Percentiles rank a stretch among this genome's conserved stretches.
phyloP scores from a whole-genome alignment of 2,113 vertebrate genomes.

The Falco punctatus region DNA sequence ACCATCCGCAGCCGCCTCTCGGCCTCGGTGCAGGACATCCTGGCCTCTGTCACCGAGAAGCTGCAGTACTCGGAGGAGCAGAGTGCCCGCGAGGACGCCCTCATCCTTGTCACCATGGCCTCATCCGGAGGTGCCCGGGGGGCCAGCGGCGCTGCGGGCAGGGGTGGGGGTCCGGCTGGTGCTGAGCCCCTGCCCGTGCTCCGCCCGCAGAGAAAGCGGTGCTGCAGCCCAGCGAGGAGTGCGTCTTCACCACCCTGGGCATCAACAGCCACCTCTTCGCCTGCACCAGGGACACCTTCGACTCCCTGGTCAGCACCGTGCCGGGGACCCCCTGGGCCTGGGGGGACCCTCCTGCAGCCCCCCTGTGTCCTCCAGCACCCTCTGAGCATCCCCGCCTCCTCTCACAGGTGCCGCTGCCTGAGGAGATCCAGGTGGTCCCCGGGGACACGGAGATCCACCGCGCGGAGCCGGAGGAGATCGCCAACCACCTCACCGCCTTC shows the following conservation, averaged over 20 bases:
- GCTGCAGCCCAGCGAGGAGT: constrained; percentile 93
- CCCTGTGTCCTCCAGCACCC: background rate
- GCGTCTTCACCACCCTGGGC: constrained; percentile 95
- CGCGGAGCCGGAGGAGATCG: constrained; percentile 91
- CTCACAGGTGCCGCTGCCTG: constrained; percentile 89
- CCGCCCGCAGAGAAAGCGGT: constrained; percentile 87
- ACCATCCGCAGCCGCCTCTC: constrained; percentile 96
- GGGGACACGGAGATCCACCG: constrained; percentile 95
- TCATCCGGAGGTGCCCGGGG: constrained; percentile 86
- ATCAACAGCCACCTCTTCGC: constrained; percentile 97
- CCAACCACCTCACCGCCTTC: constrained; percentile 92
- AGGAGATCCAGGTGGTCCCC: constrained; percentile 91
- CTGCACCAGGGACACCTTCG: constrained; percentile 87
- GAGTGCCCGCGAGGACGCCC: constrained; percentile 82
- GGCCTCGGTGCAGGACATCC: constrained; percentile 93
- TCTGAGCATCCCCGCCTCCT: accelerated
- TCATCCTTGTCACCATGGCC: constrained; percentile 90
- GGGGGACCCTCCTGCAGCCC: background rate
- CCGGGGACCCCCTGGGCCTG: accelerated
- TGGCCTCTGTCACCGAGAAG: constrained; percentile 91
- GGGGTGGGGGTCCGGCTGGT: accelerated
- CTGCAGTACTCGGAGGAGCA: constrained; percentile 95
- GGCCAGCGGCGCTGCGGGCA: accelerated
- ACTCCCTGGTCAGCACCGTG: constrained; percentile 84
- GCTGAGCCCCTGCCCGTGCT: background rate